Evolutionary conservation across 2,888 invertebrate genomes (phyloP), one percentile per base, ranked within the genome.

Genomic region (Catonia carolina): DNA sequence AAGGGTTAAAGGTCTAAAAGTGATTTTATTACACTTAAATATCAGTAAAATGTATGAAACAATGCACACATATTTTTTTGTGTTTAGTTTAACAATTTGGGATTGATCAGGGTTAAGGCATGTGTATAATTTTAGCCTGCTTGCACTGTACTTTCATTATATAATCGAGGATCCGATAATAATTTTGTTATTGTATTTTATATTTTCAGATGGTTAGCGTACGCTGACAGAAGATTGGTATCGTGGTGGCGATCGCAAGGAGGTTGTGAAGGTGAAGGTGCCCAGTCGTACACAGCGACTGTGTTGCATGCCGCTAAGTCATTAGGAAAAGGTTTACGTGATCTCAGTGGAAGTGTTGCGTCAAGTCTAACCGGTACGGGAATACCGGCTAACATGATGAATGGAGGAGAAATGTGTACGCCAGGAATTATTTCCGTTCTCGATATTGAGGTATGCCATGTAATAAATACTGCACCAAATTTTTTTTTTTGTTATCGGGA

Each of bases 241-340:
- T 82, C 85, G 49, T 79, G 84, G 0, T 84, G 85, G 70, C 78
- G 87, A 56, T 91, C 90, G 71, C 85, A 85, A 59, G 91, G 91
- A 1, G 90, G 89, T 1, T 87, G 87, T 72, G 88, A 70, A 76
- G 79, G 80, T 22, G 91, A 91, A 71, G 90, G 90, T 12, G 85
- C 88, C 12, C 84, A 90, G 69, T 52, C 53, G 15, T 89, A 89
- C 67, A 94, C 95, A 45, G 95, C 96, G 1, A 91, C 94, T 0
- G 90, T 96, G 53, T 79, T 97, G 8, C 91, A 94, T 74, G 95
- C 94, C 1, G 96, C 96, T 15, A 96, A 96, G 76, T 61, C 91
- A 17, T 77, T 96, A 35, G 89, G 94, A 57, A 91, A 93, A 72
- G 94, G 94, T 0, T 74, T 96, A 53, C 83, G 91, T 0, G 92